Evolutionary conservation across 1,140 invertebrate species (phyloP).

Genomic region (Drosophila triauraria): DNA sequence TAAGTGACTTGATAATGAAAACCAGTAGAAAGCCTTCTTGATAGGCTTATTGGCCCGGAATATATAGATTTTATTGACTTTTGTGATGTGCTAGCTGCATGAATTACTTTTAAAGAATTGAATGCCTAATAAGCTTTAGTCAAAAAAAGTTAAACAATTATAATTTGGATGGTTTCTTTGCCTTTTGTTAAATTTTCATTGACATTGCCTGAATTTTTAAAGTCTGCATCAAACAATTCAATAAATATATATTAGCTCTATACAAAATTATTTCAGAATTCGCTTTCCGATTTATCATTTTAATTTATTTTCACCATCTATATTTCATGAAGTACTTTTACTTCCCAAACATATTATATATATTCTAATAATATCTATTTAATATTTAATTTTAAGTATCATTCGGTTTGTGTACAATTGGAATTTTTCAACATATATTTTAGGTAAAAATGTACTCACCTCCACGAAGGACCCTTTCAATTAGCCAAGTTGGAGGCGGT

Average conservation of each 20-base stretch:
- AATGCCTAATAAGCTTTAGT: background rate
- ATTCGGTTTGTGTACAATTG: background rate
- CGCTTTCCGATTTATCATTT: no score
- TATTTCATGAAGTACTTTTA: no score
- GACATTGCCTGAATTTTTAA: background rate
- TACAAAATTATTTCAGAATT: no score
- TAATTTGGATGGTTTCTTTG: background rate
- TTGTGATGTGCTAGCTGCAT: no score
- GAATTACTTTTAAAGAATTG: background rate
- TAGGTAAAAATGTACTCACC: slow-evolving; percentile 39
- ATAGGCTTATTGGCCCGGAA: background rate
- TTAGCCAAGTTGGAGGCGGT: slow-evolving; percentile 1
- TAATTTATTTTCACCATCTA: no score
- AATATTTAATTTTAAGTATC: no score
- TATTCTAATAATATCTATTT: background rate
- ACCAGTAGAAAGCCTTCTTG: background rate
- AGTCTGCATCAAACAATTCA: background rate
- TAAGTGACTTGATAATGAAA: background rate
- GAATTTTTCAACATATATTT: background rate
- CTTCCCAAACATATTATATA: no score
- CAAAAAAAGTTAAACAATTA: background rate
- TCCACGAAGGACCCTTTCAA: slow-evolving; percentile 1
- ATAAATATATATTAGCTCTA: background rate
- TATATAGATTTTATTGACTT: background rate
- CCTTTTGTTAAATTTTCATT: background rate